Conservation (phyloP, 2,113 vertebrate species). For the Tursiops truncatus region DNA sequence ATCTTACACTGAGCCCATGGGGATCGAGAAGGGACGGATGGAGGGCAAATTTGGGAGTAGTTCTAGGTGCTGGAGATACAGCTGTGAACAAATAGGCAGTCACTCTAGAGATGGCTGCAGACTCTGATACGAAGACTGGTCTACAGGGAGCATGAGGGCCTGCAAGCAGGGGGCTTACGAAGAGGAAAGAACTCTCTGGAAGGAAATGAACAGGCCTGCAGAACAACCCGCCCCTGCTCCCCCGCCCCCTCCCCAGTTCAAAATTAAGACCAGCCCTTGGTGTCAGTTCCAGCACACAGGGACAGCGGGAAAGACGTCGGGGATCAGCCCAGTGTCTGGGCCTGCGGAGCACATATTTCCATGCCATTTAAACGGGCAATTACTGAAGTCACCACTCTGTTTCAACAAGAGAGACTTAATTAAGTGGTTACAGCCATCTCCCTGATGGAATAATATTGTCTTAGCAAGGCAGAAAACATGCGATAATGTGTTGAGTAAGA, state of each 20-base stretch:
- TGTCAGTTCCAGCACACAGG: background rate
- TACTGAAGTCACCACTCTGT: slow-evolving; percentile 6
- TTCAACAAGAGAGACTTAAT: slow-evolving; percentile 25
- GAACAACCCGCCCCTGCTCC: too few species aligned
- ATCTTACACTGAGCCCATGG: background rate
- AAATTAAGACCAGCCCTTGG: background rate
- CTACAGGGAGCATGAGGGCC: too few species aligned
- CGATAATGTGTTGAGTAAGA: background rate
- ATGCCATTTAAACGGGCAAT: background rate
- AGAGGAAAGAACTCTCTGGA: background rate
- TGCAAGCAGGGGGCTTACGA: accelerated
- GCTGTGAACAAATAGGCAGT: background rate
- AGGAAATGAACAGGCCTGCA: background rate
- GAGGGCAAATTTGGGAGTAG: too few species aligned
- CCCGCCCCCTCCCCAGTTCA: too few species aligned
- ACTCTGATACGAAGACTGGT: too few species aligned
- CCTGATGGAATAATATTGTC: background rate
- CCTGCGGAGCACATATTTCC: background rate
- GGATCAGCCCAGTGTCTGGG: background rate
- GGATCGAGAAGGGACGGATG: background rate
- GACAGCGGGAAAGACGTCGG: background rate
- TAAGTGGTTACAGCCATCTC: background rate
- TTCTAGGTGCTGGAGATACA: background rate
- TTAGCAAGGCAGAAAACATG: slow-evolving; percentile 22
- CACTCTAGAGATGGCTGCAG: background rate